Evolutionary conservation across 2,113 vertebrate genomes (phyloP), one percentile per base, ranked within the genome.

Genomic region (Phoenicopterus ruber): DNA sequence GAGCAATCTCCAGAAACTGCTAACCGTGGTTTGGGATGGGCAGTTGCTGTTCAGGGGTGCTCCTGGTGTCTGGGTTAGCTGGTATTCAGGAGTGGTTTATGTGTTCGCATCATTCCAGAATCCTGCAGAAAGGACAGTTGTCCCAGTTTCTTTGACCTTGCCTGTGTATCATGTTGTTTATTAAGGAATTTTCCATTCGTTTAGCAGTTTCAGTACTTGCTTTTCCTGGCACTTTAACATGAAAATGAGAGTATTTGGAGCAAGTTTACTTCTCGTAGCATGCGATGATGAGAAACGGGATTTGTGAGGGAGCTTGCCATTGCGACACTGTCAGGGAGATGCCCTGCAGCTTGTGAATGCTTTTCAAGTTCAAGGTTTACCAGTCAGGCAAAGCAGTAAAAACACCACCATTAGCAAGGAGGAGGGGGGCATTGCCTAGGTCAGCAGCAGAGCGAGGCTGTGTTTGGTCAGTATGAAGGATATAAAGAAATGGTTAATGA

Each of bases 401-500:
- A 77, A 2, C 58, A 40, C 28, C 2, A 1, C n/a, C 46, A 2
- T 32, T 7, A 42, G 49, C 58, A 20, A 11, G 59, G 49, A 66
- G 82, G 26, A 62, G 46, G 22, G 8, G 20, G 28, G 9, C 76
- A 28, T 36, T 47, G 50, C 70, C 44, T 22, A 2, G 36, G 13
- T 17, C 72, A 44, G 71, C 70, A 71, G 77, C 42, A 6, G 66
- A 28, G 38, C 1, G 0, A 61, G 80, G 42, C 69, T 0, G 0
- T 38, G 49, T 58, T 40, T 34, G 38, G 22, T 15, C 69, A 4
- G 1, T 9, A 3, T 11, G 20, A 49, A 49, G 73, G 36, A 11
- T 21, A 14, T 29, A 19, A 50, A 59, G 58, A 78, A 46, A 32
- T 21, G 7, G 1, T 26, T 72, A 46, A 44, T 4, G 10, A 52